A percentile compares a stretch with the other conserved stretches of the same genome.
Evolutionary conservation across 2,888 invertebrate species (phyloP).

Genomic region (Limnephilus marmoratus): DNA sequence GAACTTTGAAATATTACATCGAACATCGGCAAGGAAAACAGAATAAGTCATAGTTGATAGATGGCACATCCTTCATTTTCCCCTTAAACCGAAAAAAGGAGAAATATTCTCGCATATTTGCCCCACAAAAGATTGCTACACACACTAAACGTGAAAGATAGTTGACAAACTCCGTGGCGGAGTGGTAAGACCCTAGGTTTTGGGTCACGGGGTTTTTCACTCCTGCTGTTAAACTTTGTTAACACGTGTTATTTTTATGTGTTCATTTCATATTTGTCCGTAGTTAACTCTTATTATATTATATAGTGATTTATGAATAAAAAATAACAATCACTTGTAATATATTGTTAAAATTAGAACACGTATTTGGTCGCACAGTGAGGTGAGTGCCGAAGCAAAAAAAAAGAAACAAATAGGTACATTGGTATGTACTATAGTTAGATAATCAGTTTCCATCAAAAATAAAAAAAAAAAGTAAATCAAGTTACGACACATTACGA

Average conservation of each 20-base stretch:
- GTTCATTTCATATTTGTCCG: neutral
- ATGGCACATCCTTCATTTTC: constrained; percentile 23
- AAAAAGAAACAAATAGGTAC: neutral
- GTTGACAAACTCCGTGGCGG: too few relatives aligned
- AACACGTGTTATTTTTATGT: neutral
- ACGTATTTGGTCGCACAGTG: neutral
- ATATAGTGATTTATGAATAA: neutral
- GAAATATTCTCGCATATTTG: neutral
- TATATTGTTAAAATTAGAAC: neutral
- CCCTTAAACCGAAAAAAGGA: neutral
- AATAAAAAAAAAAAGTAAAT: too few relatives aligned
- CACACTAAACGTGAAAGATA: too few relatives aligned
- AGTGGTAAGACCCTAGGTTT: neutral
- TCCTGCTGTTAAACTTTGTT: neutral
- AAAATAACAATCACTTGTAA: neutral
- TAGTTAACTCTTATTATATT: neutral
- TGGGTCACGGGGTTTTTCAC: neutral
- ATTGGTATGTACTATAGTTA: too few relatives aligned
- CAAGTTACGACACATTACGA: too few relatives aligned
- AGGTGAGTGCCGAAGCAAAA: neutral
- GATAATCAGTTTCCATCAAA: too few relatives aligned
- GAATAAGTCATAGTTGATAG: constrained; percentile 26
- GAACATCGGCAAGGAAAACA: constrained; percentile 32
- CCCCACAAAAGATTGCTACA: too few relatives aligned
- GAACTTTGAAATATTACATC: constrained; percentile 6